Conservation (phyloP, 1,140 invertebrate species). For the Diorhabda carinulata region DNA sequence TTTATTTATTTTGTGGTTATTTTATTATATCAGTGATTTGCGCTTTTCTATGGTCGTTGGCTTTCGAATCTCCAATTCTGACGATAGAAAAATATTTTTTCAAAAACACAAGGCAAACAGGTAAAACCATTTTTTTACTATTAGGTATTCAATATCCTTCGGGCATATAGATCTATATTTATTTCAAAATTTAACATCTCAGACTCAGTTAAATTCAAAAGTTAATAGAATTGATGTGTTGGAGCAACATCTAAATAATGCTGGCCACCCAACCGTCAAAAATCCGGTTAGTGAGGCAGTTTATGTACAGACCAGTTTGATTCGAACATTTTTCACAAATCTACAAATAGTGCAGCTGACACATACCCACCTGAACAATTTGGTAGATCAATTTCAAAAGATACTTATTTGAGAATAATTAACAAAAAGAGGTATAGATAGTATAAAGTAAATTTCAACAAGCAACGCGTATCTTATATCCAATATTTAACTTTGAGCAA, state of each 20-base stretch:
- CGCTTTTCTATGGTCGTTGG: conserved; percentile 4
- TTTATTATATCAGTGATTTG: not conserved
- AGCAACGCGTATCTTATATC: no score
- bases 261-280: not conserved
- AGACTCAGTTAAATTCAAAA: not conserved
- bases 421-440: not conserved
- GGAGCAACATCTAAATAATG: not conserved
- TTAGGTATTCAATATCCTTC: not conserved
- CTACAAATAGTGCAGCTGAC: not conserved
- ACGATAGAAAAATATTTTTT: conserved; percentile 7
- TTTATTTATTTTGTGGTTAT: conserved; percentile 8
- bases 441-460: not conserved
- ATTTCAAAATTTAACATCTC: not conserved
- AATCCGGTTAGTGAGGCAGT: not conserved
- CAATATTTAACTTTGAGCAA: no score
- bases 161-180: not conserved
- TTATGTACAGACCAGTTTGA: not conserved
- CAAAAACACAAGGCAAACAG: not conserved
- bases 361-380: not conserved
- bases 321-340: not conserved
- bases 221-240: not conserved
- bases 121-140: not conserved
- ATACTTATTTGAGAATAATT: not conserved
- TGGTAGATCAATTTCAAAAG: not conserved
- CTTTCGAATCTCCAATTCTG: conserved; percentile 10